Evolutionary conservation across 2,888 invertebrate genomes (phyloP).

Genomic region (Heliconius erato): DNA sequence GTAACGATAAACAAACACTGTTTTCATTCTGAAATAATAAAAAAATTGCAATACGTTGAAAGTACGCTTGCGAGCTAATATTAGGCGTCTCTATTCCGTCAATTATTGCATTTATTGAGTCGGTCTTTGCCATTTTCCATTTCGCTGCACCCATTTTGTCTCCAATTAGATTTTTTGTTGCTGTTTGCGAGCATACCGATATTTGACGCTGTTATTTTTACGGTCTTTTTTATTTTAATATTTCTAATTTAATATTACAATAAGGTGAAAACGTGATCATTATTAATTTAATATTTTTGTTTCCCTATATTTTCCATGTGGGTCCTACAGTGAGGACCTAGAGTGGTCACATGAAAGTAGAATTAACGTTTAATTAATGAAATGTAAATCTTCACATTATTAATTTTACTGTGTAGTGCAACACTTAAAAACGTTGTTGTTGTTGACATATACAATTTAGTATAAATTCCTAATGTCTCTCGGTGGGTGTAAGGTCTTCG

Average conservation of each 20-base stretch:
- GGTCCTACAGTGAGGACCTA: too few relatives aligned
- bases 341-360: too few relatives aligned
- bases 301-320: not conserved
- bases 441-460: too few relatives aligned
- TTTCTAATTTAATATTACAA: not conserved
- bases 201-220: slow-evolving; percentile 18
- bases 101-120: slow-evolving; percentile 54
- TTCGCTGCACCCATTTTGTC: slow-evolving; percentile 33
- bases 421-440: too few relatives aligned
- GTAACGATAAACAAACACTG: not conserved
- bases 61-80: slow-evolving; percentile 48
- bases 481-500: too few relatives aligned
- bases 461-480: too few relatives aligned
- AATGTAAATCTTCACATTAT: too few relatives aligned
- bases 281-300: too few relatives aligned
- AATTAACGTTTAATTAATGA: too few relatives aligned
- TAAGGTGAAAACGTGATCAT: too few relatives aligned
- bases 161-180: slow-evolving; percentile 45
- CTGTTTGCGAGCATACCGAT: slow-evolving; percentile 26
- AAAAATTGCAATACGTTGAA: slow-evolving; percentile 49
- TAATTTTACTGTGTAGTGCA: too few relatives aligned
- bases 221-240: not conserved
- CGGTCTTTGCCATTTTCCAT: slow-evolving; percentile 45
- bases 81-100: slow-evolving; percentile 52
- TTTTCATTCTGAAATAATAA: slow-evolving; percentile 24